Evolutionary conservation across 1,140 invertebrate genomes (phyloP), one percentile per base, ranked within the genome.

Genomic region (Drosophila guanche): DNA sequence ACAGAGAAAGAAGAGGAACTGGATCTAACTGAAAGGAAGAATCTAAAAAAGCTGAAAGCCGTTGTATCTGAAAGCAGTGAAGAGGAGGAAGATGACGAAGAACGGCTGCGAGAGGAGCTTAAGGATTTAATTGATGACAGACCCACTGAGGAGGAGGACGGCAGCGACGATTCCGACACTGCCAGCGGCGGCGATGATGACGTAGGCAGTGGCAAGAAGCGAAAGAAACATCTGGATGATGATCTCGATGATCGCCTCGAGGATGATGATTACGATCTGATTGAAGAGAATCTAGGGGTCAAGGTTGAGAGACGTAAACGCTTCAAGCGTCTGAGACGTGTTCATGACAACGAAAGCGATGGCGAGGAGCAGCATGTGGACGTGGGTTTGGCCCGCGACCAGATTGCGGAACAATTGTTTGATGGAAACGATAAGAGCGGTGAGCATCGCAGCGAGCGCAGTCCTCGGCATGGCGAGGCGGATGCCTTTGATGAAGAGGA

Each of bases 251-350:
- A 99, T 92, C 94, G 97, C 50, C 92, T 99, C 1, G 97, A 99
- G 92, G 98, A 99, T 91, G 98, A 99, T 89, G 98, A 99, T 94
- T 98, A 98, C 91, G 98, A 99, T 93, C 93, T 99, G 6, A 95
- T 99, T 76, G 98, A 99, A 91, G 99, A 99, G 92, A 99, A 99
- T 94, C 94, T 99, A 71, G 99, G 98, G 66, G 95, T 98, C 8
- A 98, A 99, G 95, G 95, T 99, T 66, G 95, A 96, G 92, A 92
- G 94, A 89, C 95, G 96, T 84, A 97, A 98, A 93, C 95, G 96
- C 69, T 97, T 98, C 69, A 98, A 97, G 90, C 94, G 98, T 66
- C 92, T 98, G 50, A 93, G 95, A 68, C 93, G 96, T 52, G 94
- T 97, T 80, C 95, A 96, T 91, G 96, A 97, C 93, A 97, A 97